Base-by-base conservation (phyloP, 1,140 invertebrate species). In the Macrobrachium nipponense region DNA sequence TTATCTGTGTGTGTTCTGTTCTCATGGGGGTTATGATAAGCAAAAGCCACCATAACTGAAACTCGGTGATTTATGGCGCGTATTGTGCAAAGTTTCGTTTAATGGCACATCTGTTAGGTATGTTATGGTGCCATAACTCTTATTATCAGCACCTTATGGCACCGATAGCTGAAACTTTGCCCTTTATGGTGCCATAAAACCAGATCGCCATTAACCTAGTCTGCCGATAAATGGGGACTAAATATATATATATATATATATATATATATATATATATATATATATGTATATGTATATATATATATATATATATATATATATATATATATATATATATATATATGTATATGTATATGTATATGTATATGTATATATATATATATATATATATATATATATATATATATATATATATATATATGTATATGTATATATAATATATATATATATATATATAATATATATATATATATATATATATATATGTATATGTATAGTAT, bases 261-360 rank as follows among this genome's bases (percentile, higher is more conserved):
- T 43, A 79, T 79, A 79, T 66, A 79, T 66, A 64, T 79, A 66
- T 62, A 79, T 79, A 79, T 79, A 64, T 66, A 79, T 79, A 79
- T 79, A 79, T 79, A 79, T 79, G 64, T 64, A 79, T 64, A 79
- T 79, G 64, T 66, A 79, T 64, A 62, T 79, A 80, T 80, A 70
- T 70, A 80, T 80, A 68, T 80, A 66, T 80, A 66, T 59, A 62
- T 79, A 79, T 79, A 79, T 64, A 79, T 79, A 64, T 79, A 79
- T 79, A 27, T 17, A 70, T 27, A 27, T 17, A 27, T 17, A 27
- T n/a, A 70, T 17, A 27, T 70, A 70, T 17, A 27, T 10, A 70
- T 17, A 70, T 23, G 27, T 23, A 70, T 27, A 70, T 27, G 27
- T 70, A 27, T 27, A 23, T 17, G 27, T 70, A 70, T 27, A 70